Evolutionary conservation across 2,888 invertebrate species (phyloP).

Genomic region (Germaria angustata): DNA sequence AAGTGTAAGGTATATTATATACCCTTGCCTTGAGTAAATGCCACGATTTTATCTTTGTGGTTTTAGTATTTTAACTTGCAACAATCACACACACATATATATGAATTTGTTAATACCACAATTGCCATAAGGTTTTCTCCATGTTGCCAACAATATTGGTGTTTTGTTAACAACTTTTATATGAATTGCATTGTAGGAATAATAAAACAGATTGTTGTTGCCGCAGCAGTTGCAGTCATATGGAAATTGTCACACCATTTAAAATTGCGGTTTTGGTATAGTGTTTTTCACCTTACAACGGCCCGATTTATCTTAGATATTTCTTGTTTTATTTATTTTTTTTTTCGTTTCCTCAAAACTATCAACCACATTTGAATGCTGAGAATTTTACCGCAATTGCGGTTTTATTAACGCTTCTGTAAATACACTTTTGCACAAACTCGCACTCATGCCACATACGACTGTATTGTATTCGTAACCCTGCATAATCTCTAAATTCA

Average conservation of each 20-base stretch:
- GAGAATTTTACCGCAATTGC: constrained; percentile 60
- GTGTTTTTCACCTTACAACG: constrained; percentile 37
- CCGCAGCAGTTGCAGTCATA: constrained; percentile 27
- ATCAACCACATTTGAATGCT: constrained; percentile 55
- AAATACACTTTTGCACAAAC: constrained; percentile 11
- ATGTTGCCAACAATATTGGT: constrained; percentile 26
- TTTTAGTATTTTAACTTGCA: constrained; percentile 2
- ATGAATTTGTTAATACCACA: constrained; percentile 28
- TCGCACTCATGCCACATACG: background rate
- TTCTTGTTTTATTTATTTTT: background rate
- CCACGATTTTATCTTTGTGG: constrained; percentile 19
- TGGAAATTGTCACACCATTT: constrained; percentile 59
- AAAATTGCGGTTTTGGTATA: constrained; percentile 53
- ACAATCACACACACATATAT: background rate
- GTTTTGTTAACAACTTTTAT: constrained; percentile 46
- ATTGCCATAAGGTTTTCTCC: constrained; percentile 31
- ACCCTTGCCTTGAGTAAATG: background rate
- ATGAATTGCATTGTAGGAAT: constrained; percentile 22
- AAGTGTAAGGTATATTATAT: background rate
- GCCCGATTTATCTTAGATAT: constrained; percentile 52
- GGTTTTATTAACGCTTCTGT: constrained; percentile 53
- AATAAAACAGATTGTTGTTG: background rate
- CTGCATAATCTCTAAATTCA: constrained; percentile 56
- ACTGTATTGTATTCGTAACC: constrained; percentile 34
- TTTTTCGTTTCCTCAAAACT: constrained; percentile 3